Evolutionary conservation across 1,140 invertebrate species (phyloP), one percentile per base, ranked within the genome.

Genomic region (Globodera rostochiensis): DNA sequence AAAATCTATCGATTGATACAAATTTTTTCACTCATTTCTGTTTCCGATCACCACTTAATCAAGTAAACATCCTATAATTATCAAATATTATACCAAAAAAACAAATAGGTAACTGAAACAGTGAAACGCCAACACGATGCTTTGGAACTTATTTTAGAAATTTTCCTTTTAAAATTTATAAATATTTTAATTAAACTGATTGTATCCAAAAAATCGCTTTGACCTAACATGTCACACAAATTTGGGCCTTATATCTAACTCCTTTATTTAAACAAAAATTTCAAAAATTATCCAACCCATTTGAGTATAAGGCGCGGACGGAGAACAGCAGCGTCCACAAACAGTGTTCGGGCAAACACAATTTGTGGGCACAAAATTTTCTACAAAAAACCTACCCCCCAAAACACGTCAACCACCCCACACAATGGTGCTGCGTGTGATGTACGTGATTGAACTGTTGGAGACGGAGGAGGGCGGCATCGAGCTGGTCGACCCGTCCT

Each of bases 381-480:
- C 13, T 19, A 19, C 15, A 6, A 64, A 25, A 64, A 64, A 19
- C 19, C 57, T 53, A 53, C 11, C 50, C 6, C 3, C 13, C 19
- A 69, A 69, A 69, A 71, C 19, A n/a, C 69, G 36, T 47, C 4
- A 71, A 71, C 11, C 69, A 25, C 6, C n/a, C 25, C 25, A 6
- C 57, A 87, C 79, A 71, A 88, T 88, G 87, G 87, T 87, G 64
- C 80, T 90, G 21, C 79, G 85, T 69, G 82, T 81, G 13, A 86
- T 90, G 79, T 89, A 86, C 80, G 82, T 89, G 60, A 89, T 89
- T 79, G 88, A 89, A 74, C 80, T 89, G 80, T 79, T 84, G 36
- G 88, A 89, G 74, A 80, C 88, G 73, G 88, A 89, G 60, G 88
- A 90, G 76, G 88, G 88, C 57, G 88, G 88, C 25, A 88, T 89